A percentile compares a stretch with the other conserved stretches of the same genome.
Conservation (phyloP, 2,113 vertebrate genomes). For the Galeopterus variegatus region DNA sequence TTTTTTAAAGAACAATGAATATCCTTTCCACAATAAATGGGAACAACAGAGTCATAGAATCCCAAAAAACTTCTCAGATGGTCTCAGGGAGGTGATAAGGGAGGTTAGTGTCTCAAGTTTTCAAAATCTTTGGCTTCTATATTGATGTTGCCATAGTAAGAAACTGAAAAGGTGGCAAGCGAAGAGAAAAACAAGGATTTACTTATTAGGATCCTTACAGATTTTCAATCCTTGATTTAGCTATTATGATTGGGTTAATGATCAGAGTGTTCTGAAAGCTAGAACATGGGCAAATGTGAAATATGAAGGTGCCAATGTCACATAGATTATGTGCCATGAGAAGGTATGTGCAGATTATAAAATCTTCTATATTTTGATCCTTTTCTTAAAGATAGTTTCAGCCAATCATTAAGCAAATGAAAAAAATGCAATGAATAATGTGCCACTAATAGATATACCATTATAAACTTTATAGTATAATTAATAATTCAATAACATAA, state of each 20-base stretch:
- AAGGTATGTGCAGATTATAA: constrained; percentile 4
- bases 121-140: neutral
- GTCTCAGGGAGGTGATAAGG: neutral
- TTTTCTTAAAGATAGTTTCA: constrained; percentile 55
- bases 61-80: neutral
- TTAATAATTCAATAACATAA: constrained; percentile 65
- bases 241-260: neutral
- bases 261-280: neutral
- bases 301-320: neutral
- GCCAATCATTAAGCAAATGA: constrained; percentile 43
- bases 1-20: constrained; percentile 24
- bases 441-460: constrained; percentile 33
- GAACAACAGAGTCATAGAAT: neutral
- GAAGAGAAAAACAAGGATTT: neutral
- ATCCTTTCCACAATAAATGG: neutral
- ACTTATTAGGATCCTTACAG: neutral
- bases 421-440: constrained; percentile 31
- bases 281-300: neutral
- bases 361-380: constrained; percentile 42
- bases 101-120: neutral
- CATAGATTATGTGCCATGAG: neutral
- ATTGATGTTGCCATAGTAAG: neutral
- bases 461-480: constrained; percentile 16
- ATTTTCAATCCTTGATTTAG: constrained; percentile 35
- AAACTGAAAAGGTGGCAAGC: neutral